These are phyloP conservation scores for Todus mexicanus DNA, from an alignment of 2,797 vertebrate genomes.

Conservation along the genomic window DNA sequence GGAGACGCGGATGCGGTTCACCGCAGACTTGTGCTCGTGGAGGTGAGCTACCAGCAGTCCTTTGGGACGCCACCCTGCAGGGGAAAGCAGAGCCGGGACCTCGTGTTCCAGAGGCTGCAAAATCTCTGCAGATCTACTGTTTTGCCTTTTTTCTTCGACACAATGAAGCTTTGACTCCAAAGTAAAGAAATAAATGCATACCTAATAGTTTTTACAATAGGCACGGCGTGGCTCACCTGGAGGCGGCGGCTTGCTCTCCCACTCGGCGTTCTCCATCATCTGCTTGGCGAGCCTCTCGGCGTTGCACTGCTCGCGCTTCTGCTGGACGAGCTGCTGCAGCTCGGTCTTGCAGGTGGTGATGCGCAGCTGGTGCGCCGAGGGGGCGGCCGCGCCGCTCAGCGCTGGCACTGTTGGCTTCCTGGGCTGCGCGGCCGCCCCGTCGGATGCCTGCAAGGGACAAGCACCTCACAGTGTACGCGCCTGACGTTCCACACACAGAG, in stretches of 20 bases:
- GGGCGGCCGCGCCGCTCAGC: conserved; percentile 71
- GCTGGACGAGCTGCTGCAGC: conserved; percentile 94
- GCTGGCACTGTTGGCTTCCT: conserved; percentile 81
- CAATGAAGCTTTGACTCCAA: no score
- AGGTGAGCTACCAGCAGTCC: conserved; percentile 94
- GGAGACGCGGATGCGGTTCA: conserved; percentile 92
- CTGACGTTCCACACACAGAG: not conserved
- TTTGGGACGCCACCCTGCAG: conserved; percentile 93
- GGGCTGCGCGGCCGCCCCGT: conserved; percentile 75
- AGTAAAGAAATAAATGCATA: no score
- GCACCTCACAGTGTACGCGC: not conserved
- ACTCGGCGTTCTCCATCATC: conserved; percentile 97
- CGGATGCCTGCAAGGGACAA: conserved; percentile 74
- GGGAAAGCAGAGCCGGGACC: conserved; percentile 6
- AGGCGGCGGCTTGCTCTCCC: conserved; percentile 94
- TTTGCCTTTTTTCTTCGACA: no score
- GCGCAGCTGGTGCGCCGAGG: conserved; percentile 85
- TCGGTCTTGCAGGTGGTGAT: conserved; percentile 92
- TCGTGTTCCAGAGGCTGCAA: no score
- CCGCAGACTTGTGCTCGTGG: conserved; percentile 94
- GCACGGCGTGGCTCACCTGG: conserved; percentile 77
- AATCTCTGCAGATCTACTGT: no score
- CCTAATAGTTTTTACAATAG: not conserved
- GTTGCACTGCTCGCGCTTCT: conserved; percentile 93
- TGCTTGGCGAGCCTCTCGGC: conserved; percentile 93